Base-by-base conservation (phyloP, 2,797 vertebrate species). In the Pangasius mekongensis region DNA sequence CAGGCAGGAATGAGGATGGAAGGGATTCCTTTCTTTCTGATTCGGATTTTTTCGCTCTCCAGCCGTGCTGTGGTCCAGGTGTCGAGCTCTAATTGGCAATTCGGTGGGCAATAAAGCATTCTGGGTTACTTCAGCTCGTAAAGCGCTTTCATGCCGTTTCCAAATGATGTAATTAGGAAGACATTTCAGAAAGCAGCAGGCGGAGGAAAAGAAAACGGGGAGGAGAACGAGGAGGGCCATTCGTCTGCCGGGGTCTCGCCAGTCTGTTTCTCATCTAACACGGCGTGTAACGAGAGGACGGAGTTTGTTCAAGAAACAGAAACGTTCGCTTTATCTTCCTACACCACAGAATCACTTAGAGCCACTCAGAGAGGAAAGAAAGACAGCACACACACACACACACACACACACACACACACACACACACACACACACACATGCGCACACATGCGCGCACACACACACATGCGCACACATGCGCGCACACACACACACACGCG, bases 41-140 rank as follows among this genome's bases (percentile, higher is more conserved):
- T 24, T 56, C 3, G 2, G 52, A 22, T 39, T 16, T 74, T 20
- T 43, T 87, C 91, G 92, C 92, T 77, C 33, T 69, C 54, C 82
- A 30, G 89, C 90, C 92, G 91, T 92, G 91, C 91, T 86, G 91
- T 47, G 91, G 93, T 95, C 95, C 95, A 96, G 96, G 95, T 96
- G 95, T 94, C 95, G 94, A 92, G 90, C 94, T 96, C 95, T 96
- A 96, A 96, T 96, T 96, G 95, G 94, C 94, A 94, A 93, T 96
- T 96, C 94, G 84, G 88, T 24, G 82, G 92, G 93, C 95, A 95
- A 94, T 96, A 96, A 96, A 96, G 93, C 93, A 94, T 95, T 95
- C 95, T 91, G 92, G 92, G 93, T 94, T 93, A 90, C 92, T 90
- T 93, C 92, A 77, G 89, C 93, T 93, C 93, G 94, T 96, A 95